Base-by-base conservation (phyloP, 2,888 invertebrate species). In the Cordylochernes scorpioides region DNA sequence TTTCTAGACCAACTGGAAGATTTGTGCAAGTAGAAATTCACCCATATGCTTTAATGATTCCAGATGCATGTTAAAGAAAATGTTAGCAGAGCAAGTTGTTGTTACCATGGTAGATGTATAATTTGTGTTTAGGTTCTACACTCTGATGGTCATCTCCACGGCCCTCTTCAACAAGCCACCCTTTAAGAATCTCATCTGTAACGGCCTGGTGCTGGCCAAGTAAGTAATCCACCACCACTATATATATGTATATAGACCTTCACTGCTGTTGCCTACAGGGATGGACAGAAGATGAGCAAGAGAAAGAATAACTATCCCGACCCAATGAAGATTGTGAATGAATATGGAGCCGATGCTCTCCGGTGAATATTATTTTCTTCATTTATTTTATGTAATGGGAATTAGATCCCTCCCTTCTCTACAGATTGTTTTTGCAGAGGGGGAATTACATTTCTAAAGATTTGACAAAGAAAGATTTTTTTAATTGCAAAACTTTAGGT, bases 201-300 rank as follows among this genome's bases (percentile, higher is more conserved):
- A 86, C 53, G 97, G 97, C 2, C 61, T 97, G 32, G 74, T 99
- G 0, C 58, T 99, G 34, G 94, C 91, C n/a, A 54, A 45, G 53
- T 54, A 33, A 35, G 15, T 30, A 13, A 6, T 19, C 21, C 21
- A 2, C 9, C 17, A 12, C 5, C 27, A 12, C 14, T 32, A 17
- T 17, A 29, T 18, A 26, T 26, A 28, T 21, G 24, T 15, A 5
- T 24, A 7, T 28, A 21, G 5, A 5, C 10, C 24, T 28, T 28
- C 5, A n/a, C n/a, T n/a, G n/a, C n/a, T n/a, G n/a, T 22, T 2
- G 1, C 29, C 35, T 34, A 19, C 39, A 54, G 73, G 18, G 94
- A 97, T 60, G 97, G 97, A 0, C 84, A 88, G 51, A 99, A 99
- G 56, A 99, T 97, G 97, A 91, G 91, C 0, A 99, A 97, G 52